Evolutionary conservation across 2,113 vertebrate genomes (phyloP).

Genomic region (Balaeniceps rex): DNA sequence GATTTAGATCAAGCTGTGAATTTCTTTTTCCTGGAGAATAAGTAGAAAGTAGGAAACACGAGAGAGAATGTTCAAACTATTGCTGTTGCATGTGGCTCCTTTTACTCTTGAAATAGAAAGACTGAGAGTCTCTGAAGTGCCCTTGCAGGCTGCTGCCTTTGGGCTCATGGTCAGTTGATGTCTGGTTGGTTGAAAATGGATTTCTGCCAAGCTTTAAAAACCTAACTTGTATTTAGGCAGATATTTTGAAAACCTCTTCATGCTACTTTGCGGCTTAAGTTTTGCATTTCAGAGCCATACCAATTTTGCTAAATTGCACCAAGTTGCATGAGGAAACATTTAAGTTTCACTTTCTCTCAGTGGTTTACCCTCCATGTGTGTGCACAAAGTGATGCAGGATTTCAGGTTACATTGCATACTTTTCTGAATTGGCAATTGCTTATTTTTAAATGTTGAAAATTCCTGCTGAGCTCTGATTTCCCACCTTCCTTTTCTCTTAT

Average conservation of each 20-base stretch:
- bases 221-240: neutral
- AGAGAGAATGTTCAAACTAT: neutral
- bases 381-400: neutral
- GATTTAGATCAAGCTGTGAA: neutral
- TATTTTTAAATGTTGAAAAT: neutral
- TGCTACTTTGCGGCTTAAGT: neutral
- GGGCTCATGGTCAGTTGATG: neutral
- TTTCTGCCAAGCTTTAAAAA: neutral
- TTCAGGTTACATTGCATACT: fast-evolving
- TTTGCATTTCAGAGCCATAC: neutral
- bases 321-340: neutral
- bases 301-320: neutral
- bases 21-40: neutral
- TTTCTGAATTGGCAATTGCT: neutral
- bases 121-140: neutral
- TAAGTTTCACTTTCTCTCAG: neutral
- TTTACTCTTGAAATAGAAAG: neutral
- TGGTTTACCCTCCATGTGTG: neutral
- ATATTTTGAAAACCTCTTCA: neutral
- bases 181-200: neutral
- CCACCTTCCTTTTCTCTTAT: neutral
- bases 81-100: neutral
- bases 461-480: neutral
- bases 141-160: neutral
- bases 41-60: neutral